Evolutionary conservation across 1,140 invertebrate genomes (phyloP).

Genomic region (Drosophila ercepeae): DNA sequence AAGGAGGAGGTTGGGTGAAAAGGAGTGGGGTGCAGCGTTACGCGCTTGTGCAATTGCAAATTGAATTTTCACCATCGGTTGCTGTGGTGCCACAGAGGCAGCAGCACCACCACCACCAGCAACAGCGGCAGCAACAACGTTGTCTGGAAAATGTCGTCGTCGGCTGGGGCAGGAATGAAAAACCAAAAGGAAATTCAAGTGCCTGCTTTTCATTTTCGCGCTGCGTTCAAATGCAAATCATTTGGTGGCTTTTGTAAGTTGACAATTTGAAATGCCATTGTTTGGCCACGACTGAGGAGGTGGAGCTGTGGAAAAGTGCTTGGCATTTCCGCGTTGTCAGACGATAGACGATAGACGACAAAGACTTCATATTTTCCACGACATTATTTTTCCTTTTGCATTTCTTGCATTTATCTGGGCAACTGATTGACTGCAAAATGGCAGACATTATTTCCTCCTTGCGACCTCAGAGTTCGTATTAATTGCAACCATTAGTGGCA

Average conservation of each 20-base stretch:
- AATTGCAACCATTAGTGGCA: neutral
- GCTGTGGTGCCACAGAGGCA: conserved; percentile 1
- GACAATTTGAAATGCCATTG: conserved; percentile 77
- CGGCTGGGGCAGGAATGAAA: conserved; percentile 20
- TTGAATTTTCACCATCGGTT: conserved; percentile 70
- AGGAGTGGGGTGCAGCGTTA: conserved; percentile 48
- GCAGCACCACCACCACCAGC: too few relatives aligned
- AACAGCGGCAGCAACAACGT: conserved; percentile 20
- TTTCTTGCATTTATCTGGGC: conserved; percentile 44
- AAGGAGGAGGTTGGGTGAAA: neutral
- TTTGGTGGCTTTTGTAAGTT: conserved; percentile 79
- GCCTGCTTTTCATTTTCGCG: conserved; percentile 74
- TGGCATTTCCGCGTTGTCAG: conserved; percentile 78
- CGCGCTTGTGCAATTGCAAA: conserved; percentile 80
- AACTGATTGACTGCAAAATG: conserved; percentile 37
- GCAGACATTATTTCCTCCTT: conserved; percentile 7
- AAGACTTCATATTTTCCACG: conserved; percentile 55
- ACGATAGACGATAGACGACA: conserved; percentile 70
- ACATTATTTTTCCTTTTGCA: conserved; percentile 23
- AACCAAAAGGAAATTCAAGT: conserved; percentile 76
- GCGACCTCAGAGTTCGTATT: too few relatives aligned
- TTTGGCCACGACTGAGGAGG: conserved; percentile 28
- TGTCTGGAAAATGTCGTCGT: conserved; percentile 76
- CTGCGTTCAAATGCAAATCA: conserved; percentile 79
- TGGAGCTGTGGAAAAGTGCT: conserved; percentile 28